These are phyloP conservation scores for Coelopa pilipes DNA, from an alignment of 2,888 invertebrate species.

Conservation along the genomic window DNA sequence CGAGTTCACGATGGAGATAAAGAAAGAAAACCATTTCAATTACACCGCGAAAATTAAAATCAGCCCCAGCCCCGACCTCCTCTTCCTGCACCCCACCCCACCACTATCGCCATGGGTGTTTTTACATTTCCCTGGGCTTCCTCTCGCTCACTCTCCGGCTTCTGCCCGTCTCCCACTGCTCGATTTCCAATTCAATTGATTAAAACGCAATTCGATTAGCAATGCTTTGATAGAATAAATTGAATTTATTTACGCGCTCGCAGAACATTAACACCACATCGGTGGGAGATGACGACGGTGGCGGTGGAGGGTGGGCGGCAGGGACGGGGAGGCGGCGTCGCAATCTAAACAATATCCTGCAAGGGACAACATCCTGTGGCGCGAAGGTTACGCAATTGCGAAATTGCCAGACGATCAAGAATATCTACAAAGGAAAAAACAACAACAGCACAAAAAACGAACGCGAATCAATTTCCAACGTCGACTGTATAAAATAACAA, in stretches of 20 bases:
- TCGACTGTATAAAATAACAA: too few relatives aligned
- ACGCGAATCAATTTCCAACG: slow-evolving; percentile 48
- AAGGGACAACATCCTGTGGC: slow-evolving; percentile 43
- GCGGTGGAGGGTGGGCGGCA: too few relatives aligned
- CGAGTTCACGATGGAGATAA: too few relatives aligned
- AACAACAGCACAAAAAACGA: slow-evolving; percentile 37
- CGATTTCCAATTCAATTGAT: slow-evolving; percentile 62
- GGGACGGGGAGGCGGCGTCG: slow-evolving; percentile 10
- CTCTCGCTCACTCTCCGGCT: too few relatives aligned
- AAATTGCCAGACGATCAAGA: slow-evolving; percentile 38
- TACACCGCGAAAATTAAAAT: too few relatives aligned
- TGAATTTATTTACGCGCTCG: slow-evolving; percentile 55
- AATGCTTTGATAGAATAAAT: slow-evolving; percentile 64
- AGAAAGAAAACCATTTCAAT: too few relatives aligned
- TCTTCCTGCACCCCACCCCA: too few relatives aligned
- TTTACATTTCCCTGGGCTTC: too few relatives aligned
- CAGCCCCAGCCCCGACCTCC: too few relatives aligned
- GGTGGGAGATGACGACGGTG: background rate
- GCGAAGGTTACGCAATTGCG: slow-evolving; percentile 56
- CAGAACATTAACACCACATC: slow-evolving; percentile 39
- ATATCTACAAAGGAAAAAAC: slow-evolving; percentile 47
- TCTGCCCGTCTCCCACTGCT: too few relatives aligned
- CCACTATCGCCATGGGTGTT: too few relatives aligned
- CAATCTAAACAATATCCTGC: slow-evolving; percentile 46
- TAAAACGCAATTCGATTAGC: slow-evolving; percentile 65